Evolutionary conservation across 2,113 vertebrate genomes (phyloP), one percentile per base, ranked within the genome.

Genomic region (Prochilodus magdalenae): DNA sequence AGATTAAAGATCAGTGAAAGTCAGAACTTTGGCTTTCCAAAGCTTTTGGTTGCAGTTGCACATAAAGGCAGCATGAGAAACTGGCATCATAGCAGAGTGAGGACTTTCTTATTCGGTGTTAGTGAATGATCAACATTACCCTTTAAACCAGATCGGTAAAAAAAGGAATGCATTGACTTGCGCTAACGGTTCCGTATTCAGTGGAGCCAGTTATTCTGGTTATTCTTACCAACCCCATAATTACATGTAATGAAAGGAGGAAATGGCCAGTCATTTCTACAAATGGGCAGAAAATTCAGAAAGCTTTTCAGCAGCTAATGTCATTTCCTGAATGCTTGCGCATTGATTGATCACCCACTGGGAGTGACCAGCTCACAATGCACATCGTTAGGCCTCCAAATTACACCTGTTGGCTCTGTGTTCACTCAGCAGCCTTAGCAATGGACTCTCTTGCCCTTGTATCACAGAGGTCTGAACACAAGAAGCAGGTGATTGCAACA

Each of bases 191-290:
- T 15, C 16, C 36, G 30, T 14, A 67, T 77, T 53, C 5, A 66
- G 51, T 26, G 20, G 1, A 49, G 29, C 40, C 55, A 47, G 24
- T 10, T 80, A 60, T 47, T 60, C 12, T 62, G 30, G 40, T 72
- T 77, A 80, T 81, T 81, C 55, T 20, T 83, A 5, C 29, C 29
- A 73, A 22, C 65, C 27, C 11, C 33, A 14, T 70, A 71, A 73
- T 73, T 36, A 62, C 40, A 65, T 60, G 47, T 5, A 22, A 57
- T 82, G 53, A 75, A 84, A 53, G 51, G 33, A 69, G 62, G 27
- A 66, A 81, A 65, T 66, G 66, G 53, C 40, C 29, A n/a, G 8
- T 72, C 20, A 77, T 77, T 81, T 84, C 7, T 76, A 60, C 26
- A 53, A 85, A 77, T 73, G 60, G 49, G 27, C 44, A 59, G 65